These are phyloP conservation scores for Aulostomus chinensis DNA, from an alignment of 2,797 vertebrate genomes.

Conservation along the genomic window DNA sequence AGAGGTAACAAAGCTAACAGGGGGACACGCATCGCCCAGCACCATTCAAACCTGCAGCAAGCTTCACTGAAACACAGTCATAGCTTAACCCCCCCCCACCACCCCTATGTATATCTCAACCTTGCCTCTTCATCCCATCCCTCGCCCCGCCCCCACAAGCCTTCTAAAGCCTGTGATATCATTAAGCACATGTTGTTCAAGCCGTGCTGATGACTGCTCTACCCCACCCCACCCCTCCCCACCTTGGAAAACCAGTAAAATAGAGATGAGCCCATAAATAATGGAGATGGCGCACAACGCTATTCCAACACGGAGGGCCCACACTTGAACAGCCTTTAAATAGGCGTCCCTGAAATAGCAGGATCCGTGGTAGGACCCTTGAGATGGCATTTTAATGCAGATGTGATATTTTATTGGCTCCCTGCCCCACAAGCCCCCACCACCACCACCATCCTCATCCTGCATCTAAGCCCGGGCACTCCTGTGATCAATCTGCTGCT, in stretches of 20 bases:
- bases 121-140: constrained; percentile 3
- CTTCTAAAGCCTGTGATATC: constrained; percentile 70
- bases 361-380: constrained; percentile 48
- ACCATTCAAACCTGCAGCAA: constrained; percentile 52
- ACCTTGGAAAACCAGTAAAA: constrained; percentile 80
- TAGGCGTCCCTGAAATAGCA: constrained; percentile 79
- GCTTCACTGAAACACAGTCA: constrained; percentile 19
- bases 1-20: constrained; percentile 55
- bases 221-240: constrained; percentile 31
- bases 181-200: constrained; percentile 67
- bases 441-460: not conserved
- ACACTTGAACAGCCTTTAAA: constrained; percentile 81
- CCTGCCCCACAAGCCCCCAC: constrained; percentile 5
- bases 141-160: constrained; percentile 34
- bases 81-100: not conserved
- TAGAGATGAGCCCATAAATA: constrained; percentile 83
- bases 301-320: constrained; percentile 77
- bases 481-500: constrained; percentile 58
- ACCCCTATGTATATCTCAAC: constrained; percentile 21
- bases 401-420: constrained; percentile 74
- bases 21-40: constrained; percentile 26
- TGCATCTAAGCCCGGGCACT: constrained; percentile 20
- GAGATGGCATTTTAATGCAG: constrained; percentile 77
- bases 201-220: constrained; percentile 51
- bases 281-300: constrained; percentile 79